These are phyloP conservation scores for Chalcis sispes DNA, from an alignment of 2,888 invertebrate genomes.

Conservation along the genomic window DNA sequence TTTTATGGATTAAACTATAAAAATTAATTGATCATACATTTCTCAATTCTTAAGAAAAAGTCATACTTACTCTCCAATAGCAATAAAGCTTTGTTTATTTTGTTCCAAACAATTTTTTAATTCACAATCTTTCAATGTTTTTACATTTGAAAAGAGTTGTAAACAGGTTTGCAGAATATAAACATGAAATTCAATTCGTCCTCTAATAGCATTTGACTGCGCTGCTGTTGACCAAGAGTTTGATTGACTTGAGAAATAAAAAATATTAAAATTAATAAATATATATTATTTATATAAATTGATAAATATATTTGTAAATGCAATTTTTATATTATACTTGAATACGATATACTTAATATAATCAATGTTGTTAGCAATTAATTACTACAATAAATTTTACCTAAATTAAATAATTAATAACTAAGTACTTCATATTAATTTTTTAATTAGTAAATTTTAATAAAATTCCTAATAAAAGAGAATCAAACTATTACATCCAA, in stretches of 20 bases:
- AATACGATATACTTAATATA: too few species aligned
- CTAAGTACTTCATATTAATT: too few species aligned
- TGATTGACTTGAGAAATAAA: slow-evolving; percentile 25
- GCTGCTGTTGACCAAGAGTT: slow-evolving; percentile 78
- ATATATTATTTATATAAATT: not conserved
- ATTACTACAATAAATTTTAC: too few species aligned
- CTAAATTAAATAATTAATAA: too few species aligned
- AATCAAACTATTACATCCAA: too few species aligned
- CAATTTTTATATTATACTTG: too few species aligned
- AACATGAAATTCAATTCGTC: slow-evolving; percentile 79
- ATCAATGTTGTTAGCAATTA: slow-evolving; percentile 3
- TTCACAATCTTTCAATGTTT: slow-evolving; percentile 71
- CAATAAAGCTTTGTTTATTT: slow-evolving; percentile 70
- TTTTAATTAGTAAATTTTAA: too few species aligned
- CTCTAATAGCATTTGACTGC: slow-evolving; percentile 77
- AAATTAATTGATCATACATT: too few species aligned
- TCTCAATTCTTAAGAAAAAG: too few species aligned
- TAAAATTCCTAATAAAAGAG: too few species aligned
- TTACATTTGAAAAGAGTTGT: slow-evolving; percentile 73
- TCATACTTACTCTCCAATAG: slow-evolving; percentile 73
- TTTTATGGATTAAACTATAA: too few species aligned
- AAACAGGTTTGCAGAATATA: slow-evolving; percentile 78
- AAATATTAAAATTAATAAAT: slow-evolving; percentile 51
- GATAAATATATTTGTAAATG: too few species aligned
- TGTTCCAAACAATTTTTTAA: slow-evolving; percentile 64